Percentiles rank a stretch among this genome's conserved stretches.
Evolutionary conservation across 2,888 invertebrate genomes (phyloP).

Genomic region (Temnothorax unifasciatus): DNA sequence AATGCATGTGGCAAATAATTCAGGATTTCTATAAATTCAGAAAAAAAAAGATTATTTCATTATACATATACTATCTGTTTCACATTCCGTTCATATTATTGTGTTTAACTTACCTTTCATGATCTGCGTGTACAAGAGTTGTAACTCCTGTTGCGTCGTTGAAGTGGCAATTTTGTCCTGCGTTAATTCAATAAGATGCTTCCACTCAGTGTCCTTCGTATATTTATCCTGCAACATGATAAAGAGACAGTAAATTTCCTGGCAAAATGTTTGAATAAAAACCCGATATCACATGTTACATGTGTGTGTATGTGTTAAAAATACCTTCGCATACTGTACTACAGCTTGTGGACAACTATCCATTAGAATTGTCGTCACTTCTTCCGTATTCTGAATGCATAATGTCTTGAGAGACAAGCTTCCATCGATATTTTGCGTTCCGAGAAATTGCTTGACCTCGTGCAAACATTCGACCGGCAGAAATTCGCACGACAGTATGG

Average conservation of each 20-base stretch:
- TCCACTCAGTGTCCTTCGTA: conserved; percentile 84
- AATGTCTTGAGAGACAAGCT: conserved; percentile 87
- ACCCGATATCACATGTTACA: background rate
- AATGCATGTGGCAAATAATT: conserved; percentile 83
- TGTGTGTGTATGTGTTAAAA: background rate
- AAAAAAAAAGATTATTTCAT: conserved; percentile 38
- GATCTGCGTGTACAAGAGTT: conserved; percentile 80
- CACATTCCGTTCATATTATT: background rate
- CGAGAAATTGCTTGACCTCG: conserved; percentile 89
- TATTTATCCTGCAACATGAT: conserved; percentile 80
- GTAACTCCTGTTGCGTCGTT: conserved; percentile 76
- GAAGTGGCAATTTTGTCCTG: conserved; percentile 80
- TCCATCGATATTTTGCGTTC: conserved; percentile 87
- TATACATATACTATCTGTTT: conserved; percentile 4
- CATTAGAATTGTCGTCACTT: conserved; percentile 87
- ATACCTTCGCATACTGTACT: conserved; percentile 90
- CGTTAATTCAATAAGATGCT: conserved; percentile 82
- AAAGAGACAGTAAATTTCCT: background rate
- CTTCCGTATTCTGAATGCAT: conserved; percentile 87
- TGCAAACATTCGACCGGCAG: conserved; percentile 87
- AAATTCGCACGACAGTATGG: conserved; percentile 88
- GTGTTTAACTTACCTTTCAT: conserved; percentile 80
- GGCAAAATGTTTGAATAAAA: conserved; percentile 15
- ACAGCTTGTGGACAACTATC: conserved; percentile 89
- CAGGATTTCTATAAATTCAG: conserved; percentile 81